Conservation (phyloP, 2,888 invertebrate species). For the Byasa hedistus region DNA sequence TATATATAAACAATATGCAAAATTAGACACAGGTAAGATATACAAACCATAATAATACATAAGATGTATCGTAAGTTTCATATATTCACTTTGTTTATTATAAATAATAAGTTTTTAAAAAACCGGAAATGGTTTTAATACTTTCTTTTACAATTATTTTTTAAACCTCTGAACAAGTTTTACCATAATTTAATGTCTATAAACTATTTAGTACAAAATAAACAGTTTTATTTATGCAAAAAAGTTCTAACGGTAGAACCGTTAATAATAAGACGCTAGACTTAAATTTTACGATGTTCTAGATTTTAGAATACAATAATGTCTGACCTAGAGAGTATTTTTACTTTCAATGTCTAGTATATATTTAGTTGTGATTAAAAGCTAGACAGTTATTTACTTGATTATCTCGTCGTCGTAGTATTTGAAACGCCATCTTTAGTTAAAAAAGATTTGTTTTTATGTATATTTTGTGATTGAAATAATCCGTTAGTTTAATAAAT, state of each 20-base stretch:
- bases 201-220: neutral
- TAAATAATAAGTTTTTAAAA: too few species aligned
- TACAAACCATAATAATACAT: too few species aligned
- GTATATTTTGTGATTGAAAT: neutral
- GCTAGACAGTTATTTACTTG: neutral
- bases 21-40: too few species aligned
- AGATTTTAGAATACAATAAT: slow-evolving; percentile 5
- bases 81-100: too few species aligned
- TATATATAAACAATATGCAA: too few species aligned
- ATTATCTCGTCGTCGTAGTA: neutral
- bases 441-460: neutral
- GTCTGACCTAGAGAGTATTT: slow-evolving; percentile 2
- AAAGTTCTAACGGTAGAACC: slow-evolving; percentile 1
- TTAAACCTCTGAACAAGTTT: too few species aligned
- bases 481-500: neutral
- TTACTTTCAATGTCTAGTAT: neutral
- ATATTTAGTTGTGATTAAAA: neutral
- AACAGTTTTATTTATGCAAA: slow-evolving; percentile 1
- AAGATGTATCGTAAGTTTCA: too few species aligned
- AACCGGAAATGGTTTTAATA: too few species aligned
- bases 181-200: neutral
- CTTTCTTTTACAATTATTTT: too few species aligned
- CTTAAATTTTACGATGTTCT: neutral
- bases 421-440: too few species aligned
- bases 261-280: neutral